Evolutionary conservation across 2,113 vertebrate species (phyloP).

Genomic region (Cavia aperea): DNA sequence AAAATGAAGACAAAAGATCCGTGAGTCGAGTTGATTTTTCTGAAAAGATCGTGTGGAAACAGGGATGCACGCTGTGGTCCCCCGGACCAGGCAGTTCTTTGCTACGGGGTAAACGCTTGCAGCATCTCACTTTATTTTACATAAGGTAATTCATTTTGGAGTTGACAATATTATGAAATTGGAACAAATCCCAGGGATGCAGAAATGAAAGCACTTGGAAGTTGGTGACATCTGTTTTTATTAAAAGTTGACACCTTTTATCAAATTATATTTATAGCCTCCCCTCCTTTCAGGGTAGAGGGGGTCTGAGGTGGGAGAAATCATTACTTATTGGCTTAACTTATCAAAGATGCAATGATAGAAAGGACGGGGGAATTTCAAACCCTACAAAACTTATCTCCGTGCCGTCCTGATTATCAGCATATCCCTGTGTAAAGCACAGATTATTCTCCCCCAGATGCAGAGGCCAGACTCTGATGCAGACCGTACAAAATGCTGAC

Average conservation of each 20-base stretch:
- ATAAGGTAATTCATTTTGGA: conserved; percentile 33
- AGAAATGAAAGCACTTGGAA: conserved; percentile 39
- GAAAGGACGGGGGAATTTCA: not conserved
- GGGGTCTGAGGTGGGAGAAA: not conserved
- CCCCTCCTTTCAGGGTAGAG: not conserved
- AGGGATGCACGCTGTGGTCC: not conserved
- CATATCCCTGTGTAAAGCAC: fast-evolving
- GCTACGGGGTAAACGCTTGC: not conserved
- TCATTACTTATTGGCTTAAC: not conserved
- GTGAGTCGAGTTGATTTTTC: fast-evolving
- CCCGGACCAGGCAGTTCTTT: not conserved
- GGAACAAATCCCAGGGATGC: conserved; percentile 52
- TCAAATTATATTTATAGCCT: conserved; percentile 45
- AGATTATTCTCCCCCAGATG: not conserved
- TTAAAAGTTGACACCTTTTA: conserved; percentile 60
- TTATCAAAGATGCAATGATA: not conserved
- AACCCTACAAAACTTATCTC: fast-evolving
- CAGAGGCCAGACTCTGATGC: not conserved
- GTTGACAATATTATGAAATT: conserved; percentile 58
- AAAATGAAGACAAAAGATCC: not conserved
- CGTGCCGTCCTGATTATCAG: fast-evolving
- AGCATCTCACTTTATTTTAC: conserved; percentile 17
- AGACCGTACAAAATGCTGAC: fast-evolving
- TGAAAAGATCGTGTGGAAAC: not conserved
- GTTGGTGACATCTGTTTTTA: conserved; percentile 55